phyloP scores from a whole-genome alignment of 1,140 invertebrate genomes.

The Drosophila subpulchrella region DNA sequence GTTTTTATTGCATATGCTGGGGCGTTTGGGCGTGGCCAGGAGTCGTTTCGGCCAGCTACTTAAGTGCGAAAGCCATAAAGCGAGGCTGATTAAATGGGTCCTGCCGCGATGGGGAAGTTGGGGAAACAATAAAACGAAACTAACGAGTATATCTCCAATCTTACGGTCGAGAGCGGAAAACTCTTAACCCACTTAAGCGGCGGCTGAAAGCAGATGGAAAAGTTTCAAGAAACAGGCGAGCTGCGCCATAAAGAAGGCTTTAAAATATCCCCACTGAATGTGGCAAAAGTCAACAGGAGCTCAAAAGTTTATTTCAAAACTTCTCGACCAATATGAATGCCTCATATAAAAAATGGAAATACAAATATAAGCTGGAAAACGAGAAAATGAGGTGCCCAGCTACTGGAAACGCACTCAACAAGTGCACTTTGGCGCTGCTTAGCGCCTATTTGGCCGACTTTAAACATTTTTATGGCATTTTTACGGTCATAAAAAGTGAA shows the following conservation, averaged over 20 bases:
- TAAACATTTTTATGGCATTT: constrained; percentile 63
- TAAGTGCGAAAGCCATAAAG: constrained; percentile 74
- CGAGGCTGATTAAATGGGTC: constrained; percentile 34
- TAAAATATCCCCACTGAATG: constrained; percentile 23
- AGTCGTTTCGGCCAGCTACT: constrained; percentile 33
- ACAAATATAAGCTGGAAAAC: constrained; percentile 33
- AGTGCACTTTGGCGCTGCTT: constrained; percentile 64
- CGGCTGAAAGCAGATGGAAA: constrained; percentile 13
- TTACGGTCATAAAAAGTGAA: constrained; percentile 34
- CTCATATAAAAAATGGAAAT: constrained; percentile 28
- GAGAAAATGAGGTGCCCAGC: constrained; percentile 30
- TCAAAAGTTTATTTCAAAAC: constrained; percentile 27
- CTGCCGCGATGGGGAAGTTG: neutral
- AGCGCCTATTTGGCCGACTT: constrained; percentile 65
- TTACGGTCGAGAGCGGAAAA: neutral
- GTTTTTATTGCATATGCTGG: constrained; percentile 72
- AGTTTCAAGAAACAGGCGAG: constrained; percentile 28
- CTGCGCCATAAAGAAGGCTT: constrained; percentile 37
- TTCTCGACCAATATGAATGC: constrained; percentile 20
- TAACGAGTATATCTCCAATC: constrained; percentile 1
- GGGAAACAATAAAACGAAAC: constrained; percentile 18
- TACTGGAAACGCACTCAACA: constrained; percentile 54
- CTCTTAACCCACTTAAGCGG: constrained; percentile 31
- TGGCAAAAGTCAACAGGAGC: constrained; percentile 18
- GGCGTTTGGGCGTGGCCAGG: constrained; percentile 22